Base-by-base conservation (phyloP, 2,113 vertebrate genomes). In the Elephas maximus region DNA sequence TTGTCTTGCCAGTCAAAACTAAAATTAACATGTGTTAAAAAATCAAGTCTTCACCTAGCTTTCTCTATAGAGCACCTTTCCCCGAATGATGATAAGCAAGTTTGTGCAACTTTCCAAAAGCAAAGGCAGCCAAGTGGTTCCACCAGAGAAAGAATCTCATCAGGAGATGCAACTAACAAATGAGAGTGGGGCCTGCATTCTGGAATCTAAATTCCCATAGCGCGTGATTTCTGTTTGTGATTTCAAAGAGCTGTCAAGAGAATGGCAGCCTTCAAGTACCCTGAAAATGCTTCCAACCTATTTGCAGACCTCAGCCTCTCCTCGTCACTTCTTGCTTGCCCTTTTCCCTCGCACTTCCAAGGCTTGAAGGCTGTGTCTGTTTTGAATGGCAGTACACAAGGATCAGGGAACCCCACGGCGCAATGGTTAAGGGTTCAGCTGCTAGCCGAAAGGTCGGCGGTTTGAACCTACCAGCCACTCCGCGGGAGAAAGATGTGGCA, bases 131-230 rank as follows among this genome's bases (percentile, higher is more conserved):
- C 14, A 0, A 92, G 80, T 41, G 92, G 87, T 24, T 76, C 91
- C 57, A 93, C 69, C 53, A 57, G 83, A 97, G 94, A 98, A 79
- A 91, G 86, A 97, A 96, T 93, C 92, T 79, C 69, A 71, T 33
- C 57, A 94, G 89, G 93, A 90, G 95, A 26, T 4, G 53, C 69
- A 92, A 82, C 0, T 0, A 94, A 79, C 86, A 74, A 65, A 95
- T 81, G 30, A 41, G 17, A 81, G n/a, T 10, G 57, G 4, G 73
- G 12, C 37, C 14, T n/a, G 0, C 48, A 18, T 60, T 84, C 63
- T 62, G 5, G 33, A 73, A 65, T 96, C 44, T 62, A 71, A 96
- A 33, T 48, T 8, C 85, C 14, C 95, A 95, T 33, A 30, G 24
- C 20, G 78, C 51, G 48, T 82, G 3, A 44, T 37, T 84, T 79